Evolutionary conservation across 2,113 vertebrate species (phyloP).

Genomic region (Pongo pygmaeus): DNA sequence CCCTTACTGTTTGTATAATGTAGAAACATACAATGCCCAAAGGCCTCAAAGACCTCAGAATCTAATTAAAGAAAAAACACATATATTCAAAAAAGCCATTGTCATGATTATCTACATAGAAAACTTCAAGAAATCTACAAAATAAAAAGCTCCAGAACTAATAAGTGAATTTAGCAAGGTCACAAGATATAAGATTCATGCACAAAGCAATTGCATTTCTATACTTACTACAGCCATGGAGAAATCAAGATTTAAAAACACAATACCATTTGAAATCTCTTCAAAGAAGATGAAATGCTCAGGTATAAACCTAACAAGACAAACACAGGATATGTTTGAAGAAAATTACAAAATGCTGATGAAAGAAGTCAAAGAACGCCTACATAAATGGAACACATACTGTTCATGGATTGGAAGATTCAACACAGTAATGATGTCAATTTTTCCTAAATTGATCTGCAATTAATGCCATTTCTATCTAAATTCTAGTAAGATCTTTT

Average conservation of each 20-base stretch:
- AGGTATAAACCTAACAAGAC: constrained; percentile 5
- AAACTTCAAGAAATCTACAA: background rate
- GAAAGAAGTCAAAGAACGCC: background rate
- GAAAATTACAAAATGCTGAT: background rate
- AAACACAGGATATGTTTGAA: background rate
- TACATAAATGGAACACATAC: background rate
- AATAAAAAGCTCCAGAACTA: background rate
- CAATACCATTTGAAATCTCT: background rate
- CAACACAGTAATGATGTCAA: background rate
- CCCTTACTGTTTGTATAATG: background rate
- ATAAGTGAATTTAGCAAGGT: background rate
- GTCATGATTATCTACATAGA: background rate
- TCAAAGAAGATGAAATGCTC: constrained; percentile 13
- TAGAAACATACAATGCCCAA: background rate
- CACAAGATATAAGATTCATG: background rate
- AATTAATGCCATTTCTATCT: background rate
- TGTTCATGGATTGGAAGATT: background rate
- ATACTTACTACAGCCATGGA: background rate
- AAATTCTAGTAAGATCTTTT: background rate
- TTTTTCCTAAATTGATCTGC: background rate
- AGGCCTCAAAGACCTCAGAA: background rate
- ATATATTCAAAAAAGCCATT: background rate
- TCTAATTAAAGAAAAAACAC: background rate
- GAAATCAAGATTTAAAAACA: background rate
- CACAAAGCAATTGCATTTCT: background rate